Base-by-base conservation (phyloP, 2,888 invertebrate genomes). In the Herminia tarsipennalis region DNA sequence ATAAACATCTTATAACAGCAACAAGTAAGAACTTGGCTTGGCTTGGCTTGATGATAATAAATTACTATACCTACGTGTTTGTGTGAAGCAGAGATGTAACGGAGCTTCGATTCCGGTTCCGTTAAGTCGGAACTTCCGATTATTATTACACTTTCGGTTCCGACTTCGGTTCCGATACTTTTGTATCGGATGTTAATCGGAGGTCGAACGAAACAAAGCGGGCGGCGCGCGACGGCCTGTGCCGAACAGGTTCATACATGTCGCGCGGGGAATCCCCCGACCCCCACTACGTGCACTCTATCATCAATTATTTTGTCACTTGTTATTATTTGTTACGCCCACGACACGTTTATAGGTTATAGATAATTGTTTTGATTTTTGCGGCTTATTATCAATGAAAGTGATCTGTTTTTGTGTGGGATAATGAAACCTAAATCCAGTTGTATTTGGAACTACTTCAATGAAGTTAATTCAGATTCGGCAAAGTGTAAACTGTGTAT, bases 331-430 rank as follows among this genome's bases (percentile, higher is more conserved):
- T n/a, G n/a, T n/a, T n/a, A 55, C 38, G 39, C 41, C 28, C 36
- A 48, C 37, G 46, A 44, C 44, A 38, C 42, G 36, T 30, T 37
- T 28, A 50, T 44, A 44, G 40, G 41, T 47, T 50, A 47, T 47
- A 44, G 36, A 46, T 43, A 52, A 42, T 47, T 44, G 52, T 56
- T 50, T 56, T 56, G 49, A 45, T 49, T 46, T 52, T 52, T 56
- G 46, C 43, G 45, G 46, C 52, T 52, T 49, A 52, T 14, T 49
- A 49, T 56, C 50, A 51, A 51, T 51, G 37, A 47, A 51, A 51
- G 45, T 51, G 39, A 48, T 51, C 42, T 56, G 44, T 57, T 50
- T 51, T 27, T 27, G 27, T 27, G 27, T 27, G 12, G 27, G 27
- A 27, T 13, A 27, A 18, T 37, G 37, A 37, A 28, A 28, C 28